Percentiles rank a stretch among this genome's conserved stretches.
Evolutionary conservation across 2,797 vertebrate genomes (phyloP).

Genomic region (Microhierax caerulescens): DNA sequence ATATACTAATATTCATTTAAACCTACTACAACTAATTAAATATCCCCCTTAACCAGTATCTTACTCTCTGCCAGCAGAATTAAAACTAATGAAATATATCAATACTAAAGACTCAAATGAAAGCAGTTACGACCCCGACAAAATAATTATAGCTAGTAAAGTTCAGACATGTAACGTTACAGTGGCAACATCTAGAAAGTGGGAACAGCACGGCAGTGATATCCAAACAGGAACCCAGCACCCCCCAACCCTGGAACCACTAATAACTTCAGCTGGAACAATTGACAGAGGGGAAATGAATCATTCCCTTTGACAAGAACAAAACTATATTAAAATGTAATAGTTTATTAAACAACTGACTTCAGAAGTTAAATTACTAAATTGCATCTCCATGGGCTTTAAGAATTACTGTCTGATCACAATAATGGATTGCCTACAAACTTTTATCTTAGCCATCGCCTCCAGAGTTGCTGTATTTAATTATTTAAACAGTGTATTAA

Average conservation of each 20-base stretch:
- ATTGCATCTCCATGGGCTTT: conserved; percentile 61
- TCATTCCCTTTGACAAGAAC: conserved; percentile 49
- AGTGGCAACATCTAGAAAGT: conserved; percentile 3
- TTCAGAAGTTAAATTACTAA: conserved; percentile 71
- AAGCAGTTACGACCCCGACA: neutral
- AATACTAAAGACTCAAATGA: conserved; percentile 33
- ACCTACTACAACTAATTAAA: conserved; percentile 58
- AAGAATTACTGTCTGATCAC: conserved; percentile 59
- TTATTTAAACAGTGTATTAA: conserved; percentile 74
- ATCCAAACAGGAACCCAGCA: neutral
- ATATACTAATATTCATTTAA: conserved; percentile 53
- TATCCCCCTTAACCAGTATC: conserved; percentile 11
- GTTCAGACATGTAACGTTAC: neutral
- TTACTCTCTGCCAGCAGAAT: conserved; percentile 38
- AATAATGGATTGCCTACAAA: conserved; percentile 71
- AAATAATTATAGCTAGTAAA: conserved; percentile 38
- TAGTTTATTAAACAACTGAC: conserved; percentile 69
- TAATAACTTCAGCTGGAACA: conserved; percentile 51
- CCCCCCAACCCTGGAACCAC: neutral
- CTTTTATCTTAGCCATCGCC: conserved; percentile 67
- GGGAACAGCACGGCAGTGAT: neutral
- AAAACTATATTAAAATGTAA: conserved; percentile 61
- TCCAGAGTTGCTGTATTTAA: conserved; percentile 72
- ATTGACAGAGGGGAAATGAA: conserved; percentile 54
- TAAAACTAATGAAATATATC: conserved; percentile 55